Percentiles rank a stretch among this genome's conserved stretches.
These are phyloP conservation scores for Macheiramphus alcinus DNA, from an alignment of 2,113 vertebrate species.

Conservation along the genomic window DNA sequence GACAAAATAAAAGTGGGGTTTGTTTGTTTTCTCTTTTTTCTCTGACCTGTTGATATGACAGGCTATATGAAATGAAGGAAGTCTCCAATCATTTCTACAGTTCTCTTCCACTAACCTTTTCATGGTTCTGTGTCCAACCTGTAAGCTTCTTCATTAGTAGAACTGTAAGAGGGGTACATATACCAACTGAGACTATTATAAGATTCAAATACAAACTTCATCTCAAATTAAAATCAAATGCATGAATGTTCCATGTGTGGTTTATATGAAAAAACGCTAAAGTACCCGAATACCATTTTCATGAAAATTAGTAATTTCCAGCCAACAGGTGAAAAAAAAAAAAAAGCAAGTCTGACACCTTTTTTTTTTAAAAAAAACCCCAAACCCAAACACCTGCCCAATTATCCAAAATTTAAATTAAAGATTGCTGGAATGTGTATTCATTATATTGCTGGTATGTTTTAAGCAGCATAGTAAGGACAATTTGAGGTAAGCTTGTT, in stretches of 20 bases:
- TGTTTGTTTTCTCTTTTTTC: neutral
- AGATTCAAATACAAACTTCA: neutral
- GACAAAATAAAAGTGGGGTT: neutral
- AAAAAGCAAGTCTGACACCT: neutral
- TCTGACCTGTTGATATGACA: neutral
- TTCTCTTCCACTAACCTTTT: neutral
- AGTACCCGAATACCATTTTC: neutral
- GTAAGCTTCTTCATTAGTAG: neutral
- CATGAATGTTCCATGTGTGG: neutral
- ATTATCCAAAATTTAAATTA: neutral
- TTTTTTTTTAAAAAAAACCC: neutral
- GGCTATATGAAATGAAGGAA: neutral
- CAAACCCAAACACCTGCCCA: neutral
- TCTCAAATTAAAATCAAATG: neutral
- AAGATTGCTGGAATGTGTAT: neutral
- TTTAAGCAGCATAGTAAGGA: neutral
- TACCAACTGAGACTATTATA: neutral
- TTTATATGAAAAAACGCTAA: neutral
- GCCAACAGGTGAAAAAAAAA: neutral
- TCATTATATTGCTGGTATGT: neutral
- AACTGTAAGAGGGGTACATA: neutral
- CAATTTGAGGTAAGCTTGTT: neutral
- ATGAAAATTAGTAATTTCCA: neutral
- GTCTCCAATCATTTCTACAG: neutral
- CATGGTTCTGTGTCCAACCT: neutral